Evolutionary conservation across 2,797 vertebrate genomes (phyloP).

Genomic region (Geotrypetes seraphini): DNA sequence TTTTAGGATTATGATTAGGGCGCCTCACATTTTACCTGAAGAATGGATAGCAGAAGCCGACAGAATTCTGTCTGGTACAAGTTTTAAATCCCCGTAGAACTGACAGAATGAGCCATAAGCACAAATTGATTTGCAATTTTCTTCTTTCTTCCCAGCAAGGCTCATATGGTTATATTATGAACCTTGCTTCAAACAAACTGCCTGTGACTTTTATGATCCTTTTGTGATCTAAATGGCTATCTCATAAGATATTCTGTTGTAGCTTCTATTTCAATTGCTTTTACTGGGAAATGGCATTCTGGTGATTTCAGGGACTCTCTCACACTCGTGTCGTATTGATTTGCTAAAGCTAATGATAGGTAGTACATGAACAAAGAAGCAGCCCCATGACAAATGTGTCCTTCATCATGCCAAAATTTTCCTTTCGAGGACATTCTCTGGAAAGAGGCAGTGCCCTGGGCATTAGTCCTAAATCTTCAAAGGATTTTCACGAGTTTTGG

Average conservation of each 20-base stretch:
- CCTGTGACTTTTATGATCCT: slow-evolving; percentile 63
- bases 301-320: slow-evolving; percentile 54
- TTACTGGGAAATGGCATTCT: slow-evolving; percentile 57
- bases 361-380: neutral
- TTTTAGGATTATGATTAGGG: slow-evolving; percentile 33
- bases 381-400: neutral
- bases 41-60: slow-evolving; percentile 42
- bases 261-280: slow-evolving; percentile 56
- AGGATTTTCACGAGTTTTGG: too few relatives aligned
- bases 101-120: slow-evolving; percentile 56
- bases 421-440: too few relatives aligned
- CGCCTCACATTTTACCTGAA: slow-evolving; percentile 30
- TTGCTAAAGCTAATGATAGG: slow-evolving; percentile 52
- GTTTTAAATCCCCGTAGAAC: slow-evolving; percentile 57
- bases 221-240: slow-evolving; percentile 64
- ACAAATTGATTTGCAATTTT: slow-evolving; percentile 65
- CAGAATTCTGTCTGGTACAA: slow-evolving; percentile 52
- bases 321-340: slow-evolving; percentile 53
- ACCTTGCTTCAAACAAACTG: slow-evolving; percentile 59
- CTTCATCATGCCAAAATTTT: too few relatives aligned
- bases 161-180: slow-evolving; percentile 54
- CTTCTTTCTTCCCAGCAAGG: slow-evolving; percentile 42
- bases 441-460: too few relatives aligned
- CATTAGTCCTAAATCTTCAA: too few relatives aligned
- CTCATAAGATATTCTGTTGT: slow-evolving; percentile 57